Percentiles rank a stretch among this genome's conserved stretches.
Conservation (phyloP, 2,797 vertebrate species). For the Ataeniobius toweri region DNA sequence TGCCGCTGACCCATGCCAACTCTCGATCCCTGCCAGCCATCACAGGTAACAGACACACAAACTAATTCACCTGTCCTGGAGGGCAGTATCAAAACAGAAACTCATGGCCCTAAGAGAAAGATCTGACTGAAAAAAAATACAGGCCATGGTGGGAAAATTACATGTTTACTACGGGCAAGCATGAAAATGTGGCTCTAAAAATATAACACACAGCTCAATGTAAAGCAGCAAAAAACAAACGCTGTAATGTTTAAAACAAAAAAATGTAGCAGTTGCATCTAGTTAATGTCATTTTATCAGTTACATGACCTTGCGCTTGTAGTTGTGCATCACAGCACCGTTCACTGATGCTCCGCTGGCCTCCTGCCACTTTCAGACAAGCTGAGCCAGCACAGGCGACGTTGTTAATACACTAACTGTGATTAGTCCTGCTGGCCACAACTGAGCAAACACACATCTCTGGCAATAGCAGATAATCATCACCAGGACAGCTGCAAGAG, state of each 20-base stretch:
- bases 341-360: slow-evolving; percentile 43
- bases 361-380: slow-evolving; percentile 26
- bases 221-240: slow-evolving; percentile 6
- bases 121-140: not conserved
- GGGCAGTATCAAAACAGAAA: slow-evolving; percentile 3
- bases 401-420: slow-evolving; percentile 40
- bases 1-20: slow-evolving; percentile 84
- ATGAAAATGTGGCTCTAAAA: not conserved
- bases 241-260: slow-evolving; percentile 10
- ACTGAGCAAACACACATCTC: slow-evolving; percentile 30
- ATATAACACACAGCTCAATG: slow-evolving; percentile 11
- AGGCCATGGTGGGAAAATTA: slow-evolving; percentile 11
- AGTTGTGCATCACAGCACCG: slow-evolving; percentile 13
- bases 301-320: slow-evolving; percentile 22
- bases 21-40: slow-evolving; percentile 95
- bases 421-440: slow-evolving; percentile 39
- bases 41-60: slow-evolving; percentile 79
- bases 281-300: slow-evolving; percentile 21
- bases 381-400: slow-evolving; percentile 42
- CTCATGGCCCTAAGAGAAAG: not conserved
- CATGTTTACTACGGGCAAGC: not conserved
- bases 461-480: slow-evolving; percentile 22
- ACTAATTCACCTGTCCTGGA: not conserved
- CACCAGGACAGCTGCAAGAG: slow-evolving; percentile 28
- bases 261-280: not conserved